Conservation (phyloP, 2,113 vertebrate species). For the Casuarius casuarius region DNA sequence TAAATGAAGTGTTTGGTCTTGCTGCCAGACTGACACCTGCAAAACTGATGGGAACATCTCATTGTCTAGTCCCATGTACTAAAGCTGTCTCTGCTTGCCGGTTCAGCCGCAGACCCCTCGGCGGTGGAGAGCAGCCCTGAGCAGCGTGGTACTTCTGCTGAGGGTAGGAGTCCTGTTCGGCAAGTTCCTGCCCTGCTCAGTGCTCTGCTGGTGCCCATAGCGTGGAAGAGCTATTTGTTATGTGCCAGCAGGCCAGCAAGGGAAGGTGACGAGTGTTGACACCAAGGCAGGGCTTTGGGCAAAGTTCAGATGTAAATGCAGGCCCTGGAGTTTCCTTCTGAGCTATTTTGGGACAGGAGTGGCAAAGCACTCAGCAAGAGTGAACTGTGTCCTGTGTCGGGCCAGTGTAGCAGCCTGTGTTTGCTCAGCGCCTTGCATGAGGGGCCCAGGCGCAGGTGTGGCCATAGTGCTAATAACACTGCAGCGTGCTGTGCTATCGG, state of each 20-base stretch:
- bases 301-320: accelerated
- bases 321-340: background rate
- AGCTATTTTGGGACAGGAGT: background rate
- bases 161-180: background rate
- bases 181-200: background rate
- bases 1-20: background rate
- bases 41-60: background rate
- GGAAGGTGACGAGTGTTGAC: background rate
- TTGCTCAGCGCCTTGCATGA: background rate
- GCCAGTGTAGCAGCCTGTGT: background rate
- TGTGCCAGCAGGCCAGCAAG: background rate
- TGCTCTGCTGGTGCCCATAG: background rate
- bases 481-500: background rate
- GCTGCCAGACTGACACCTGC: background rate
- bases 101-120: no score
- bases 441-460: background rate
- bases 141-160: background rate
- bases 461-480: accelerated
- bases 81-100: background rate
- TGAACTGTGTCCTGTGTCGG: background rate
- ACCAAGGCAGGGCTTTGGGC: background rate
- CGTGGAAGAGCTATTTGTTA: background rate
- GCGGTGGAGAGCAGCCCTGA: background rate
- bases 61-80: accelerated
- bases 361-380: accelerated